Percentiles rank a stretch among this genome's conserved stretches.
Conservation (phyloP, 2,797 vertebrate species). For the Acrossocheilus fasciatus region DNA sequence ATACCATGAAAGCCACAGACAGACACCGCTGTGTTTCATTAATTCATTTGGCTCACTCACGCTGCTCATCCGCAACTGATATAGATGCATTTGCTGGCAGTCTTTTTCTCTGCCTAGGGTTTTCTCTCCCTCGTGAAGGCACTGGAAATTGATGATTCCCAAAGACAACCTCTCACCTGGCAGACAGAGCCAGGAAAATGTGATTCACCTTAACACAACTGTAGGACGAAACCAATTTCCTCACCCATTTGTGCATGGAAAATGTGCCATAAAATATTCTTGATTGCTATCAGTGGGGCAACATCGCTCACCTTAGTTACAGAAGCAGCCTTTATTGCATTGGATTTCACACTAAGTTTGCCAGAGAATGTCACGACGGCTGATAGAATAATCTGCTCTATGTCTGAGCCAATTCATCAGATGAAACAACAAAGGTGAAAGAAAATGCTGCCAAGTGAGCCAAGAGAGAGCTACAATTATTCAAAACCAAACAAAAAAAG, state of each 20-base stretch:
- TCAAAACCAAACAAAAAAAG: slow-evolving; percentile 33
- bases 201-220: slow-evolving; percentile 66
- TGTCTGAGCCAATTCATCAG: slow-evolving; percentile 68
- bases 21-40: slow-evolving; percentile 42
- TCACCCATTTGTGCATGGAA: slow-evolving; percentile 69
- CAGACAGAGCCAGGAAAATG: slow-evolving; percentile 64
- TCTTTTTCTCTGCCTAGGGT: not conserved
- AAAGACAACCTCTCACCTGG: slow-evolving; percentile 63
- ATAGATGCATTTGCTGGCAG: slow-evolving; percentile 27
- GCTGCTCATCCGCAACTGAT: slow-evolving; percentile 13
- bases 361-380: slow-evolving; percentile 60
- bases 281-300: slow-evolving; percentile 66
- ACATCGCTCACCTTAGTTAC: slow-evolving; percentile 69
- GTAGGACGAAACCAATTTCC: slow-evolving; percentile 66
- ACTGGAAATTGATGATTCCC: slow-evolving; percentile 63
- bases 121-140: slow-evolving; percentile 44
- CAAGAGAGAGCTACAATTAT: slow-evolving; percentile 11
- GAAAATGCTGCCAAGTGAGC: slow-evolving; percentile 29
- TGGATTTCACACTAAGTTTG: slow-evolving; percentile 66
- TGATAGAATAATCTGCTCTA: slow-evolving; percentile 57
- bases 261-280: slow-evolving; percentile 75
- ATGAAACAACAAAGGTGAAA: slow-evolving; percentile 23
- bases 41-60: slow-evolving; percentile 29
- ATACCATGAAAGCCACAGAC: not conserved
- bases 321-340: slow-evolving; percentile 69